These are phyloP conservation scores for Diadema setosum DNA, from an alignment of 35 echinoderm and acorn worm genomes.

Conservation along the genomic window DNA sequence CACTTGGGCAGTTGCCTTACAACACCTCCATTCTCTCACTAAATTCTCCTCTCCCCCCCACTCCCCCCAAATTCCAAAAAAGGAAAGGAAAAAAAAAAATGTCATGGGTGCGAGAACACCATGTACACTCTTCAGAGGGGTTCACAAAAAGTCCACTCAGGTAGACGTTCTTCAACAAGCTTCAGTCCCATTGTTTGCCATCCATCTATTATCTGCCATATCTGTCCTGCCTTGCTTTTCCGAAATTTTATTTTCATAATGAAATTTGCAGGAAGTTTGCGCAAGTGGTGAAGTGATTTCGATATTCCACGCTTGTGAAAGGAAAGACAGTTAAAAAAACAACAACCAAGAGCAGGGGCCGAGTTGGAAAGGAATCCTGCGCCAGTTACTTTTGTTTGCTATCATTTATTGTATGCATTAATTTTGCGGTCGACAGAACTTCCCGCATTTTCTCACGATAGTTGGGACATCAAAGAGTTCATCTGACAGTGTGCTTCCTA, in stretches of 20 bases:
- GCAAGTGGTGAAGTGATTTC: slow-evolving; percentile 4
- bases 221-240: not conserved
- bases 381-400: not conserved
- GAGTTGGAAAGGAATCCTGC: not conserved
- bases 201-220: not conserved
- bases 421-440: not conserved
- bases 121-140: not conserved
- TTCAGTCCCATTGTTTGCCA: not conserved
- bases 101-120: not conserved
- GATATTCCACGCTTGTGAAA: slow-evolving; percentile 7
- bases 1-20: no score
- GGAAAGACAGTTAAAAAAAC: not conserved
- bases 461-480: not conserved
- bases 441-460: not conserved
- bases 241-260: slow-evolving; percentile 34
- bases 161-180: not conserved
- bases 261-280: slow-evolving; percentile 25
- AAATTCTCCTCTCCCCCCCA: not conserved
- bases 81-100: not conserved
- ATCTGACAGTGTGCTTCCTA: no score
- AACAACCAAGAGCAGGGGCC: not conserved
- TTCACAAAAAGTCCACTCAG: not conserved
- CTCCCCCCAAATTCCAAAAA: no score
- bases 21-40: no score
- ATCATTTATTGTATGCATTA: slow-evolving; percentile 16